Percentiles rank a stretch among this genome's conserved stretches.
phyloP scores from a whole-genome alignment of 2,113 vertebrate genomes.

The Myocastor coypus region DNA sequence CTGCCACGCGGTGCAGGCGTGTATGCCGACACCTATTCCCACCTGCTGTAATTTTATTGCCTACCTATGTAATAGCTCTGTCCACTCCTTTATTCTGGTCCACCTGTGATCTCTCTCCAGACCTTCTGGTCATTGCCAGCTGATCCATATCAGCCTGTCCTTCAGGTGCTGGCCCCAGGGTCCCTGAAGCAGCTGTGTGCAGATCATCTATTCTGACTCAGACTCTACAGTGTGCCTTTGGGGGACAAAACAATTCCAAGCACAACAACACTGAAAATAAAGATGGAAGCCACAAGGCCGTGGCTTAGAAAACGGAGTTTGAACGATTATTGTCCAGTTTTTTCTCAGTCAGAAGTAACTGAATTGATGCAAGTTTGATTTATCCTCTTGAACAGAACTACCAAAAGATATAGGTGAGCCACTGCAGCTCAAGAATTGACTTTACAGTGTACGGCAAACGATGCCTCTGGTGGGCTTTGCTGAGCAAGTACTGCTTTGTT shows the following conservation, averaged over 20 bases:
- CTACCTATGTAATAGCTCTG: not conserved
- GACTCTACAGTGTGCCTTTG: constrained; percentile 23
- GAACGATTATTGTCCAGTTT: not conserved
- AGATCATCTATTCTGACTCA: constrained; percentile 57
- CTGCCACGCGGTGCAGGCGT: not conserved
- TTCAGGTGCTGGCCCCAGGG: constrained; percentile 57
- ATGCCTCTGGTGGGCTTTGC: not conserved
- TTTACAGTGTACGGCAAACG: not conserved
- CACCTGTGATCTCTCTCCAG: not conserved
- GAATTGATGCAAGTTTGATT: not conserved
- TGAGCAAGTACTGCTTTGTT: not conserved
- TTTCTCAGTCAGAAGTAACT: not conserved
- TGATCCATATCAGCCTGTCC: constrained; percentile 25
- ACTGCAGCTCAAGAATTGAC: not conserved
- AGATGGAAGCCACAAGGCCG: not conserved
- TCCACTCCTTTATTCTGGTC: not conserved
- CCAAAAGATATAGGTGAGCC: not conserved
- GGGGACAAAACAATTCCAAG: constrained; percentile 31
- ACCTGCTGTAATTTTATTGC: not conserved
- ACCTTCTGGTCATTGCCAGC: constrained; percentile 48
- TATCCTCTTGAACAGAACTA: not conserved
- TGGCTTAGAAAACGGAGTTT: not conserved
- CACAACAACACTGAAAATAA: constrained; percentile 49
- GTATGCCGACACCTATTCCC: not conserved
- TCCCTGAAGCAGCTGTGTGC: constrained; percentile 71